A percentile compares a stretch with the other conserved stretches of the same genome.
Conservation (phyloP, 2,797 vertebrate species). For the Danio tinwini region DNA sequence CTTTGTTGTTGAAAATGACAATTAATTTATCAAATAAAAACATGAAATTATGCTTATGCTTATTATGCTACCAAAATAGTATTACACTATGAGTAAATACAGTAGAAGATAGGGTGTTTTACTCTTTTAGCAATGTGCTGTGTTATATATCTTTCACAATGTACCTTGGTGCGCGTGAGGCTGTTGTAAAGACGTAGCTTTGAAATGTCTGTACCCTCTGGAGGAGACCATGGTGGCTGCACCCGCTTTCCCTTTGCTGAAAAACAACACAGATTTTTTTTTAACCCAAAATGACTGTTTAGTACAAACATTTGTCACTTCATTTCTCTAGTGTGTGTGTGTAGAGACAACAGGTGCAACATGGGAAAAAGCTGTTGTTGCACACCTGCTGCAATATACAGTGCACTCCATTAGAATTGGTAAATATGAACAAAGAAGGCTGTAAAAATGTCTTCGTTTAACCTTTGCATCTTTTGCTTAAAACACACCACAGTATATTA, state of each 20-base stretch:
- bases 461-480: no score
- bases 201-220: slow-evolving; percentile 80
- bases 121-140: neutral
- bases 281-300: neutral
- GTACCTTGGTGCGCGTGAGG: slow-evolving; percentile 91
- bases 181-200: slow-evolving; percentile 93
- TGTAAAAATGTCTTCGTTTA: no score
- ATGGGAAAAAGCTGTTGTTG: neutral
- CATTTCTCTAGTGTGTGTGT: neutral
- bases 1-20: no score
- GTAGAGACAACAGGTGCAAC: neutral
- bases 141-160: neutral
- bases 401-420: no score
- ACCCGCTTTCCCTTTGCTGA: slow-evolving; percentile 85
- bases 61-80: neutral
- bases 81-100: neutral
- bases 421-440: no score
- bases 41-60: no score
- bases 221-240: slow-evolving; percentile 88
- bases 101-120: neutral
- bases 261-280: slow-evolving; percentile 26
- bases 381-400: slow-evolving; percentile 11
- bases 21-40: no score
- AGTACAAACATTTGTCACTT: neutral
- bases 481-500: no score